Conservation (phyloP, 2,888 invertebrate species). For the Drosophila quinaria region DNA sequence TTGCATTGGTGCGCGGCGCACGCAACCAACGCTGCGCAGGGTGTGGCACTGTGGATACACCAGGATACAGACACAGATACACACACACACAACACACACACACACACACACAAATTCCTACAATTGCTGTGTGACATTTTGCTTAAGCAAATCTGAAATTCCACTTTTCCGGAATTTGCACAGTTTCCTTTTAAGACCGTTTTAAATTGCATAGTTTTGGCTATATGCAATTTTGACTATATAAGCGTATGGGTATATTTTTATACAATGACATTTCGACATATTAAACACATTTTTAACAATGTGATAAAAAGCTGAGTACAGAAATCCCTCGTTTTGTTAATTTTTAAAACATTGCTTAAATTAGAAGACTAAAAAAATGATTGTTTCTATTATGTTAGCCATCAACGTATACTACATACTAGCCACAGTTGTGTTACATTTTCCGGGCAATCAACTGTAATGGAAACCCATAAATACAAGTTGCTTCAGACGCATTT, state of each 20-base stretch:
- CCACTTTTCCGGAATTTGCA: conserved; percentile 8
- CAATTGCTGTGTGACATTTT: conserved; percentile 2
- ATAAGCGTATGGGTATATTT: background rate
- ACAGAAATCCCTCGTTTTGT: too few species aligned
- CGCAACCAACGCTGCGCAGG: conserved; percentile 52
- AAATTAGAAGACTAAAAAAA: too few species aligned
- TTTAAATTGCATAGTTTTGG: background rate
- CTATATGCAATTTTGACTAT: background rate
- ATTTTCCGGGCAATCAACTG: conserved; percentile 22
- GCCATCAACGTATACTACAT: background rate
- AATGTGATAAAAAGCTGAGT: too few species aligned
- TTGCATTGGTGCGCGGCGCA: conserved; percentile 41
- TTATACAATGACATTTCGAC: background rate
- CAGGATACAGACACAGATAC: conserved; percentile 33
- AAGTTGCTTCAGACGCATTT: conserved; percentile 18
- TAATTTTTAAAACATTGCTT: too few species aligned
- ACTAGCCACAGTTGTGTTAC: background rate
- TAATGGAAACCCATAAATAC: conserved; percentile 19
- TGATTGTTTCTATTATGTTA: too few species aligned
- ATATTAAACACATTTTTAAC: too few species aligned
- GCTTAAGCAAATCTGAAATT: conserved; percentile 9
- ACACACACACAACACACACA: background rate
- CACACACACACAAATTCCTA: background rate
- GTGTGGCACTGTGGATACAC: conserved; percentile 64
- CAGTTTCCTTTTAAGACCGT: background rate